Percentiles rank a stretch among this genome's conserved stretches.
Conservation (phyloP, 2,797 vertebrate genomes). For the Steatocranus sp. region DNA sequence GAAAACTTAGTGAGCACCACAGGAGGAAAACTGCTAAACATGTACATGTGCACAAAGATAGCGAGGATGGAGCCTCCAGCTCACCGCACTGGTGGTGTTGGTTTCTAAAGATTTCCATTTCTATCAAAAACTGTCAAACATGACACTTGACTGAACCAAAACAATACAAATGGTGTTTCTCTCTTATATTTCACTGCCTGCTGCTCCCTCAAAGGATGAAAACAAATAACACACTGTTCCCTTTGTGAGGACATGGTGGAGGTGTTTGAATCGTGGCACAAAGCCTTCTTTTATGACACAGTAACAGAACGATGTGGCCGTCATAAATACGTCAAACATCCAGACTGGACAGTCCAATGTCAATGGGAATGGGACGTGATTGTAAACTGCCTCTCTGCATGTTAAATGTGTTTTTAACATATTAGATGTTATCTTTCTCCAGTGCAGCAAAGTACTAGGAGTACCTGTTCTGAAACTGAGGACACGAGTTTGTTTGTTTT, state of each 20-base stretch:
- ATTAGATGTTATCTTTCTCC: rapidly evolving
- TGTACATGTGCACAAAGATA: background rate
- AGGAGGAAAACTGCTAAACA: background rate
- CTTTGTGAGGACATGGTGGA: background rate
- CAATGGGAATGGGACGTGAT: rapidly evolving
- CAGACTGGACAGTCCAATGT: background rate
- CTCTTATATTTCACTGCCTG: rapidly evolving
- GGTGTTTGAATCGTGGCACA: background rate
- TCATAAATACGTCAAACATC: background rate
- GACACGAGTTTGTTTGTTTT: background rate
- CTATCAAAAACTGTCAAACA: background rate
- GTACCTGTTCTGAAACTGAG: background rate
- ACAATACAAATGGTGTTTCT: background rate
- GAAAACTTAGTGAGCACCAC: background rate
- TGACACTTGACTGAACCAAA: background rate
- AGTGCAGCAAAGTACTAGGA: background rate
- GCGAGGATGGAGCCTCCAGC: background rate
- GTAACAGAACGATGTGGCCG: background rate
- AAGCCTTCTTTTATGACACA: background rate
- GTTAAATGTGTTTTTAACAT: background rate
- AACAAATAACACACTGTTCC: background rate
- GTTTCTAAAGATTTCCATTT: background rate
- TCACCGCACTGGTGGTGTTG: background rate
- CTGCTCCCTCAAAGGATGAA: background rate
- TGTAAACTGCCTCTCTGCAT: background rate